phyloP scores from a whole-genome alignment of 1,140 invertebrate genomes.

The Brachionus asplanchnoidis region DNA sequence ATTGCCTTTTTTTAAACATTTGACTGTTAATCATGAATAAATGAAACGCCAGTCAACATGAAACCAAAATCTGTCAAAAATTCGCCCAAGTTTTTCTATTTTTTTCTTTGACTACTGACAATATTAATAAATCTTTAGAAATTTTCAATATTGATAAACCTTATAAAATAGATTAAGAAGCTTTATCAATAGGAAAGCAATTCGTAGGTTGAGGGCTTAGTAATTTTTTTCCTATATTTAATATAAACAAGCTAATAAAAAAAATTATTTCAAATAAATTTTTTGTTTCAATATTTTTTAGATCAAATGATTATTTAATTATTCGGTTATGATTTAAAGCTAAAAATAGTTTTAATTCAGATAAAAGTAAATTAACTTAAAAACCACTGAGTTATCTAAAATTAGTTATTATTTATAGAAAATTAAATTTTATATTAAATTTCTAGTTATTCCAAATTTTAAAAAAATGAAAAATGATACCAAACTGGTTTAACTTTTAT shows the following conservation, averaged over 20 bases:
- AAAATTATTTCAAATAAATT: too few species aligned
- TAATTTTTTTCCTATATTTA: not conserved
- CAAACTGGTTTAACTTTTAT: not conserved
- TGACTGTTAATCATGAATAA: not conserved
- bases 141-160: not conserved
- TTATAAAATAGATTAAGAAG: not conserved
- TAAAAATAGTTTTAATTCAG: not conserved
- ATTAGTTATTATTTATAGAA: not conserved
- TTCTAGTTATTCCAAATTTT: not conserved
- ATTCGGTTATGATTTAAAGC: not conserved
- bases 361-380: not conserved
- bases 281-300: not conserved
- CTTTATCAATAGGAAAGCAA: not conserved
- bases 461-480: not conserved
- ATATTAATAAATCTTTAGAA: not conserved
- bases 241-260: too few species aligned
- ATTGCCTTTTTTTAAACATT: not conserved
- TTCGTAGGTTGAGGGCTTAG: not conserved
- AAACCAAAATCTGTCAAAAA: not conserved
- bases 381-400: not conserved
- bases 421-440: not conserved
- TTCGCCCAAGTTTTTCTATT: not conserved
- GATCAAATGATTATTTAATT: not conserved
- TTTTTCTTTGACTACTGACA: not conserved
- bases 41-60: not conserved